Evolutionary conservation across 2,888 invertebrate species (phyloP), one percentile per base, ranked within the genome.

Genomic region (Lepeophtheirus nordmannii): DNA sequence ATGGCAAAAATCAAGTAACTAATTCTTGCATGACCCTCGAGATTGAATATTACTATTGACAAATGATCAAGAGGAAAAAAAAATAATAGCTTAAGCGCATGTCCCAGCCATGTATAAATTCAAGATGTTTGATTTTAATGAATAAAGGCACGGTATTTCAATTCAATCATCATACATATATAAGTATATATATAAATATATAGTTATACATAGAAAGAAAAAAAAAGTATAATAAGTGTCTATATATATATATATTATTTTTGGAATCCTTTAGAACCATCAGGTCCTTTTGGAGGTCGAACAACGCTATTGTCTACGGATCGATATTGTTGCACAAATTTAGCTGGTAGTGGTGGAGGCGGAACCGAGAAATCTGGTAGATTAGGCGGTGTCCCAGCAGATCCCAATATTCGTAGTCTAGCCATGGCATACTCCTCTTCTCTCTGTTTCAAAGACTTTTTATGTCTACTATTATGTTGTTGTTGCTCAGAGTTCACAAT

Each of bases 391-490:
- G n/a, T 22, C 9, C 63, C 63, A 12, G 56, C 22, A 20, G 63
- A 63, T 10, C 66, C 66, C 14, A 66, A 41, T n/a, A 66, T 66
- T 17, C 66, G 59, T 11, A 60, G 41, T 41, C 66, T n/a, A 17
- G 60, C 60, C 60, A 60, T 17, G 14, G 66, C 66, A 60, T 66
- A 66, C 30, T 66, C 66, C 37, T 58, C 66, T 41, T 66, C 66
- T 9, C 66, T 37, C 23, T 66, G 41, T 14, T 59, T 46, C 11
- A 66, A 12, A 22, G 20, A 38, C 66, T 66, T 61, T 30, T 46
- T 46, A 46, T 46, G 53, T 8, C 17, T 2, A 30, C 30, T 30
- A 30, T 7, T 30, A 30, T 30, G 53, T 46, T 5, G 53, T n/a
- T n/a, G 53, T 46, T 46, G 53, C 10, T 41, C 41, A 41, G 41